Evolutionary conservation across 2,888 invertebrate genomes (phyloP).

Genomic region (Drosophila kokeensis): DNA sequence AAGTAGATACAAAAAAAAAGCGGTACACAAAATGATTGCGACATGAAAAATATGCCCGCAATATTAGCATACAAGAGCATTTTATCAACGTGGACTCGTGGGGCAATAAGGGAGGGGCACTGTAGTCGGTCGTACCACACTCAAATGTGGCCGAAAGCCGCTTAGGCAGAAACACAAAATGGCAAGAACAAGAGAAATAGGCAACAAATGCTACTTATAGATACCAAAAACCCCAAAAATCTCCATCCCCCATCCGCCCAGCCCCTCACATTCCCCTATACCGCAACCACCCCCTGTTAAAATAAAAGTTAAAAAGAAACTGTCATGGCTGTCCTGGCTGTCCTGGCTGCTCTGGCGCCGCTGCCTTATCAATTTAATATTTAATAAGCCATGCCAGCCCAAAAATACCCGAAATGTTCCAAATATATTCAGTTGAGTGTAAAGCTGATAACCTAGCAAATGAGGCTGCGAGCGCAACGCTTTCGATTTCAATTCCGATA

Average conservation of each 20-base stretch:
- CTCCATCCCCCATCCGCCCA: neutral
- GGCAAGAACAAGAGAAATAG: constrained; percentile 29
- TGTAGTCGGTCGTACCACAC: constrained; percentile 1
- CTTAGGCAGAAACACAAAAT: constrained; percentile 48
- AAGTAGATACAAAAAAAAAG: constrained; percentile 20
- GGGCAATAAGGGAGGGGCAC: neutral
- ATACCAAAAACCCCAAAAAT: constrained; percentile 10
- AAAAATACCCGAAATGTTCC: constrained; percentile 24
- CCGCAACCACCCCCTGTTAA: neutral
- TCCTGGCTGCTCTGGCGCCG: neutral
- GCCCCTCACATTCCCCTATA: neutral
- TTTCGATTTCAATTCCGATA: constrained; percentile 37
- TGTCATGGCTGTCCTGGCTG: constrained; percentile 13
- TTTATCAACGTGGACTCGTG: constrained; percentile 16
- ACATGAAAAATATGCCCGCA: constrained; percentile 74
- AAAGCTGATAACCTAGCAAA: constrained; percentile 71
- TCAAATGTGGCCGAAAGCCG: constrained; percentile 50
- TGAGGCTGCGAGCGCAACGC: neutral
- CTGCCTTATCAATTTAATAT: constrained; percentile 76
- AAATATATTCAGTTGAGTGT: constrained; percentile 77
- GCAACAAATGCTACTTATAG: constrained; percentile 38
- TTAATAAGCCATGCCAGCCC: constrained; percentile 69
- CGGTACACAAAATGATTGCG: constrained; percentile 66
- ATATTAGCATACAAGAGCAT: constrained; percentile 67
- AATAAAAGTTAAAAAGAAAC: constrained; percentile 11